These are phyloP conservation scores for Clarias fuscus DNA, from an alignment of 2,797 vertebrate genomes.

Conservation along the genomic window DNA sequence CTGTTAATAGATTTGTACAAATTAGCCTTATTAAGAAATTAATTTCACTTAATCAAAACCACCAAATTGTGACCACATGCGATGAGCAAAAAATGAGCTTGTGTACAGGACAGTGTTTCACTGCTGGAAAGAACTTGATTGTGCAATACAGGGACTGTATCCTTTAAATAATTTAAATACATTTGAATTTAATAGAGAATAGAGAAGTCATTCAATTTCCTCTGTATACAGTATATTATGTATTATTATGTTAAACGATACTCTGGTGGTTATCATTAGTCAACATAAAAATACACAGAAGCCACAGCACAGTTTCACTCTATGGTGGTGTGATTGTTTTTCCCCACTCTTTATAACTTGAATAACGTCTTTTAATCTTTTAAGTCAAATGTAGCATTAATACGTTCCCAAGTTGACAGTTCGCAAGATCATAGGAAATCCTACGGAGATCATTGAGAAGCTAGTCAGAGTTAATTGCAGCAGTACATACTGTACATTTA, in stretches of 20 bases:
- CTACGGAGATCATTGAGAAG: too few species aligned
- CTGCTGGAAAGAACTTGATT: neutral
- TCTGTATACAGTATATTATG: neutral
- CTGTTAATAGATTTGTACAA: constrained; percentile 9
- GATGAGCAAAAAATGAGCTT: neutral
- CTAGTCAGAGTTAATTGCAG: too few species aligned
- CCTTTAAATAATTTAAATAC: neutral
- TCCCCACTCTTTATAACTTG: too few species aligned
- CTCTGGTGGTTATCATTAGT: neutral
- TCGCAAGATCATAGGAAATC: too few species aligned
- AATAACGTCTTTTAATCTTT: too few species aligned
- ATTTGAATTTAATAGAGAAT: neutral
- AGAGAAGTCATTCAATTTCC: neutral
- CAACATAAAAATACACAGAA: neutral
- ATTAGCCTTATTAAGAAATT: constrained; percentile 7
- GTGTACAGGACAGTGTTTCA: neutral
- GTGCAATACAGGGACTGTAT: neutral
- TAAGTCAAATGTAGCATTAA: too few species aligned
- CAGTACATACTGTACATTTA: too few species aligned
- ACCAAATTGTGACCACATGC: neutral
- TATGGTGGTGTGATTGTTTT: too few species aligned
- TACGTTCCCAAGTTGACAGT: too few species aligned
- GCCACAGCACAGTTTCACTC: too few species aligned
- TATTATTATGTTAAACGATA: neutral
- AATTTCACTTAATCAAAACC: neutral